Conservation (phyloP, 2,797 vertebrate species). For the Syngnathus rostellatus region DNA sequence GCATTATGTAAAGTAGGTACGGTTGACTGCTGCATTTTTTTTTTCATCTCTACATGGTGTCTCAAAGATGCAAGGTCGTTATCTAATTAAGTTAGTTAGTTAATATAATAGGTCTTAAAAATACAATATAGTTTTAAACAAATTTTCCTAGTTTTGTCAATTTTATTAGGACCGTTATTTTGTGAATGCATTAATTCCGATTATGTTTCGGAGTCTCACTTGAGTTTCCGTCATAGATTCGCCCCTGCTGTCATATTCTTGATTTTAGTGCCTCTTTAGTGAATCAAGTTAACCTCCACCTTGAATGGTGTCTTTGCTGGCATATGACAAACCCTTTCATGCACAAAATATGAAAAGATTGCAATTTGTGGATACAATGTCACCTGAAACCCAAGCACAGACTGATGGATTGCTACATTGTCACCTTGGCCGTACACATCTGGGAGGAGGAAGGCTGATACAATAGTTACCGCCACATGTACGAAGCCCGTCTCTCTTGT, state of each 20-base stretch:
- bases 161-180: neutral
- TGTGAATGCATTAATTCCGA: neutral
- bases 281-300: slow-evolving; percentile 13
- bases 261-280: neutral
- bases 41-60: neutral
- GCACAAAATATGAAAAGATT: slow-evolving; percentile 13
- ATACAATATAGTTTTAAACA: too few relatives aligned
- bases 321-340: slow-evolving; percentile 1
- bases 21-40: neutral
- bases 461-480: slow-evolving; percentile 8
- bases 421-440: slow-evolving; percentile 33
- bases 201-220: neutral
- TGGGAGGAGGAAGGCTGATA: slow-evolving; percentile 22
- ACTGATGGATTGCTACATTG: slow-evolving; percentile 18
- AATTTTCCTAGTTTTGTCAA: too few relatives aligned
- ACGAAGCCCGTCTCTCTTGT: slow-evolving; percentile 18
- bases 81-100: too few relatives aligned
- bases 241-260: neutral
- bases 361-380: slow-evolving; percentile 29
- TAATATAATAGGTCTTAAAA: too few relatives aligned
- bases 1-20: neutral
- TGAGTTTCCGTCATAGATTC: neutral
- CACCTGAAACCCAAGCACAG: slow-evolving; percentile 20
- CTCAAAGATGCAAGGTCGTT: neutral
- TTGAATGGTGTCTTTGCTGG: slow-evolving; percentile 21